Conservation (phyloP, 2,797 vertebrate species). For the Pitangus sulphuratus region DNA sequence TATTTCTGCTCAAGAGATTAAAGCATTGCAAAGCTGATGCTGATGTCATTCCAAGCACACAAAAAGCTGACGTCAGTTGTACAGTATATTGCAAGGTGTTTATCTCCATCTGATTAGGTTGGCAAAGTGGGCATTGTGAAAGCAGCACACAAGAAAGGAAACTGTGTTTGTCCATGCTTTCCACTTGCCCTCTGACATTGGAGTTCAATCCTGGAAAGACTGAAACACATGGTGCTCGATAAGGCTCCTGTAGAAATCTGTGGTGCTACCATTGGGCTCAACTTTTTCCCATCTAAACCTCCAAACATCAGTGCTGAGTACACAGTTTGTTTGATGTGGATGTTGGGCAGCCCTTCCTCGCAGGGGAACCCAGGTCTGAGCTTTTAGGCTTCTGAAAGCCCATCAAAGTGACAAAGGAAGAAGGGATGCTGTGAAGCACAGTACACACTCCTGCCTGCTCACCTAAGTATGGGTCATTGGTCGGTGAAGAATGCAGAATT, state of each 20-base stretch:
- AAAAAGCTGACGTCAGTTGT: conserved; percentile 47
- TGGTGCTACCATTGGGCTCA: not conserved
- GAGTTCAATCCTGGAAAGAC: not conserved
- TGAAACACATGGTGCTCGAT: not conserved
- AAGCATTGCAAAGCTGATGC: not conserved
- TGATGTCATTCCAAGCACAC: conserved; percentile 46
- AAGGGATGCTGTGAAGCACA: not conserved
- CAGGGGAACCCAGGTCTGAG: not conserved
- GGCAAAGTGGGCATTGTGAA: not conserved
- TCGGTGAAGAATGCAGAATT: not conserved
- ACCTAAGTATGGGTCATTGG: rapidly evolving
- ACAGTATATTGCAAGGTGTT: conserved; percentile 40
- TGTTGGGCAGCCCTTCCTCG: not conserved
- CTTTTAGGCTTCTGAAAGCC: not conserved
- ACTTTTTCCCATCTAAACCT: not conserved
- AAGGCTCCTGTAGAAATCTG: not conserved
- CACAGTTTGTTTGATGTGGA: not conserved
- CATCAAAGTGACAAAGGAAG: not conserved
- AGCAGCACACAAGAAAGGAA: not conserved
- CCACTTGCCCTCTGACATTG: rapidly evolving
- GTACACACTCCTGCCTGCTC: not conserved
- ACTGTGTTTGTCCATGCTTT: not conserved
- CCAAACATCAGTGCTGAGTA: not conserved
- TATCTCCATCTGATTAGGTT: conserved; percentile 63
- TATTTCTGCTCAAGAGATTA: conserved; percentile 31